phyloP scores from a whole-genome alignment of 2,113 vertebrate genomes.

The Mus musculus region DNA sequence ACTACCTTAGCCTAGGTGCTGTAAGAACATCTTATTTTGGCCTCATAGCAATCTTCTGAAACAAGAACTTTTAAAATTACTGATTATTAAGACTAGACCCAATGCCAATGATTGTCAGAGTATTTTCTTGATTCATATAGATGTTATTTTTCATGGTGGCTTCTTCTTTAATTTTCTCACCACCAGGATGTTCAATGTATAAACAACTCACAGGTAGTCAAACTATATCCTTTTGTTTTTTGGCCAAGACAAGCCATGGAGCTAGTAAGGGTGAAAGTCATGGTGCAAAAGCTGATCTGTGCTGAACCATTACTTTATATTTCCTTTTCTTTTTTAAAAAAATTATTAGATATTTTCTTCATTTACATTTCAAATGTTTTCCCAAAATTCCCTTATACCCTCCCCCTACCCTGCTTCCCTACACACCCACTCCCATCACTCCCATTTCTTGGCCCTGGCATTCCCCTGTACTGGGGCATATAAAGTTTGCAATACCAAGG shows the following conservation, averaged over 20 bases:
- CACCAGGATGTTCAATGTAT: neutral
- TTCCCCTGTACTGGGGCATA: no score
- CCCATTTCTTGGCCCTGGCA: no score
- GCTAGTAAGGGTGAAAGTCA: neutral
- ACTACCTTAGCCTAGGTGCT: neutral
- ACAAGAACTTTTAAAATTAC: neutral
- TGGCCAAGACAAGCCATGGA: neutral
- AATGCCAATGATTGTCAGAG: neutral
- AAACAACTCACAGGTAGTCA: neutral
- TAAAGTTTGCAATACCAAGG: no score
- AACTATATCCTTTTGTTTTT: neutral
- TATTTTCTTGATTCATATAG: neutral
- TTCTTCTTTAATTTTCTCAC: neutral
- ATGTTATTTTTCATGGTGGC: neutral
- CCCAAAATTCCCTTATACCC: no score
- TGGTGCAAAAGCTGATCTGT: neutral
- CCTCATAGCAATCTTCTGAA: neutral
- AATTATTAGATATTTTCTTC: no score
- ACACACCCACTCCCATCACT: no score
- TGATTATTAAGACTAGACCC: neutral
- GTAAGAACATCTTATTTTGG: neutral
- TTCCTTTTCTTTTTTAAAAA: neutral
- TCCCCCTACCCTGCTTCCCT: no score
- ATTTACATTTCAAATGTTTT: no score
- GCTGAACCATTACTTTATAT: neutral